Evolutionary conservation across 2,888 invertebrate species (phyloP), one percentile per base, ranked within the genome.

Genomic region (Formica aserva): DNA sequence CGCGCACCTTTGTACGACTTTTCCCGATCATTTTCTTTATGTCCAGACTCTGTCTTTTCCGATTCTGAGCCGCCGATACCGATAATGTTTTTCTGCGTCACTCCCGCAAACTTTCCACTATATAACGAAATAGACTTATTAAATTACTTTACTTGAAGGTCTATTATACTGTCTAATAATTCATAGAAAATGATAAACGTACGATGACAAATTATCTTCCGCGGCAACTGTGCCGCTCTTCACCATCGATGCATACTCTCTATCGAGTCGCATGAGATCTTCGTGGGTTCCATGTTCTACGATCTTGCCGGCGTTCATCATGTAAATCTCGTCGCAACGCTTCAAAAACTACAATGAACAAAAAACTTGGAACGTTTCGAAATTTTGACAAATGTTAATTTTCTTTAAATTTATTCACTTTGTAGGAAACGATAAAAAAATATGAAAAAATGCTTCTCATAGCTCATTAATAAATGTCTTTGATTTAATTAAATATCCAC

Each of bases 251-350:
- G 94, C 92, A 71, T 95, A 95, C 77, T 95, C 95, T 48, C 87
- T 91, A 57, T 92, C 92, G 13, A 92, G 86, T 29, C 92, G 90
- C 93, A 96, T 94, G 35, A 97, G 93, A 63, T 95, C 93, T 2
- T 94, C 92, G 88, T 96, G 96, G 38, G 95, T 95, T 13, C 96
- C 97, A 82, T 95, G 93, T 87, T 96, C 96, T 3, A 95, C 93
- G 35, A 97, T 95, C 82, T 93, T 92, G 0, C 97, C 96, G 66
- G 95, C 95, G 76, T 95, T 95, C 94, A 97, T 94, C 85, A 96
- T 95, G 52, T 96, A 93, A 48, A 97, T 95, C 83, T 95, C 95
- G 93, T 96, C 96, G 92, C 96, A 97, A 72, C 95, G 94, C 82
- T 94, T 95, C 80, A 97, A 92, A 93, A 96, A 96, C 96, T 96